Evolutionary conservation across 2,797 vertebrate genomes (phyloP), one percentile per base, ranked within the genome.

Genomic region (Luscinia luscinia): DNA sequence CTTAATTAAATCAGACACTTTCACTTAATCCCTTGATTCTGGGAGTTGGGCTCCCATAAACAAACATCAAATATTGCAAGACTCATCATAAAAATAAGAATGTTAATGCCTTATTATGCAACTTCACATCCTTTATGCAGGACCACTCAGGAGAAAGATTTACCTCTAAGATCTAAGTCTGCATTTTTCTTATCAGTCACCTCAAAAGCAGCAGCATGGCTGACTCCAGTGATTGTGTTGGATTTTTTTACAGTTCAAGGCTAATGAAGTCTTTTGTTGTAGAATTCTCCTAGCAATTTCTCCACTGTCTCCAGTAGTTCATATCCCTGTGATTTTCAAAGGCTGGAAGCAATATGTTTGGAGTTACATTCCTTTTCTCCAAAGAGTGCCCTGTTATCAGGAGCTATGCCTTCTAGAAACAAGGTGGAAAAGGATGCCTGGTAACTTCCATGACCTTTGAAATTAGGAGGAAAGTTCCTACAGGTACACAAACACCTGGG

Each of bases 231-330:
- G 91, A 67, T 74, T 86, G 10, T 40, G 51, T 1, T 75, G 80
- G 54, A 58, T 59, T 86, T 90, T 90, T 88, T 72, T 48, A 38
- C n/a, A 76, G 12, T 89, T 82, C 45, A 57, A 73, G 58, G 45
- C 80, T 93, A 96, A 95, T 95, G 77, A 95, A 85, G 55, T 79
- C 51, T 92, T 94, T 95, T 95, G 77, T 90, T 87, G 62, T 40
- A 67, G 83, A 93, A 95, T 79, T 95, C 87, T 94, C 91, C 46
- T 41, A 92, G 59, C 48, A 89, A 76, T 93, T 86, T 88, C 70
- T 90, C 48, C 49, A 40, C 70, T 66, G 58, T 76, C 69, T 87
- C 40, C 51, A 87, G 27, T 16, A 87, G 73, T 62, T 93, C 64
- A 48, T 85, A 79, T 82, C 67, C 77, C 45, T 48, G 26, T 41